Evolutionary conservation across 1,140 invertebrate genomes (phyloP).

Genomic region (Sesamia nonagrioides): DNA sequence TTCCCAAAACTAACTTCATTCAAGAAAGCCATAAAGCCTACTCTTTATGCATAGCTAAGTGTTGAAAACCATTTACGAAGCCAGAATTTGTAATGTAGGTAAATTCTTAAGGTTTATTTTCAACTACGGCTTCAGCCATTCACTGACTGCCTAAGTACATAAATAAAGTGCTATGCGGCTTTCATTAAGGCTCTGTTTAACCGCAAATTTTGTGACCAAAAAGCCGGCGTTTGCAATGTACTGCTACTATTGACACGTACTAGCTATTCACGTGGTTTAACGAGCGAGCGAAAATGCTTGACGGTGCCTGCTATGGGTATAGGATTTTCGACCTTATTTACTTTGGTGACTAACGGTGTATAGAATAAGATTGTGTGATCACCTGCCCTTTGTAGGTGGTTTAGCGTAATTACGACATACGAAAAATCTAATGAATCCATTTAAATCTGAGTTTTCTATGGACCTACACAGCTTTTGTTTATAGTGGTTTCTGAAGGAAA

Average conservation of each 20-base stretch:
- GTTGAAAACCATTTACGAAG: neutral
- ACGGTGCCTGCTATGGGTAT: constrained; percentile 3
- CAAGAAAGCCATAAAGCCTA: too few species aligned
- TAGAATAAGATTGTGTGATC: neutral
- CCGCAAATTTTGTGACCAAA: constrained; percentile 60
- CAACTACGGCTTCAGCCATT: constrained; percentile 2
- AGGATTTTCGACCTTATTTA: constrained; percentile 26
- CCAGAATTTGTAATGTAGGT: neutral
- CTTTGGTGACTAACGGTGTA: neutral
- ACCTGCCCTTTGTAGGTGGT: neutral
- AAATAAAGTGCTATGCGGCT: constrained; percentile 34
- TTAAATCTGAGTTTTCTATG: neutral
- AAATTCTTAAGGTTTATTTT: neutral
- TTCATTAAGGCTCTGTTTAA: constrained; percentile 55
- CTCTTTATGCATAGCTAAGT: neutral
- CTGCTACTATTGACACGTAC: constrained; percentile 50
- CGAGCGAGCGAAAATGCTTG: constrained; percentile 33
- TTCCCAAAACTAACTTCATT: too few species aligned
- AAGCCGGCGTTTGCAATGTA: constrained; percentile 49
- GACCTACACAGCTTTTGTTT: neutral
- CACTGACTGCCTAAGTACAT: constrained; percentile 2
- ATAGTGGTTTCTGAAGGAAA: too few species aligned
- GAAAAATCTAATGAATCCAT: neutral
- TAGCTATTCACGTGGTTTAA: constrained; percentile 47
- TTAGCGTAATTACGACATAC: neutral